phyloP scores from a whole-genome alignment of 2,113 vertebrate species.

The Apaloderma vittatum region DNA sequence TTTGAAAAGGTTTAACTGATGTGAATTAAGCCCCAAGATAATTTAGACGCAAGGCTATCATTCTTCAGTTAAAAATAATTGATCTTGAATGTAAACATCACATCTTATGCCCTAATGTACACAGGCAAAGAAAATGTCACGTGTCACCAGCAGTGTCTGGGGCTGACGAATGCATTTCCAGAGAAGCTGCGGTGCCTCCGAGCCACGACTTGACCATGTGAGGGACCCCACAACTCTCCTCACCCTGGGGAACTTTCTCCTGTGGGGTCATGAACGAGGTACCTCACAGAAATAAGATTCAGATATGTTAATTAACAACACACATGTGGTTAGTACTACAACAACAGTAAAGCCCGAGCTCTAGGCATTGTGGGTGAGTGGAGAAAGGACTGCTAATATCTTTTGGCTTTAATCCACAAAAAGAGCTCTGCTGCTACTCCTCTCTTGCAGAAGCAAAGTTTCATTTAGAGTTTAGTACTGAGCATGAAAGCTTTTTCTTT shows the following conservation, averaged over 20 bases:
- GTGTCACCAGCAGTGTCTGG: constrained; percentile 48
- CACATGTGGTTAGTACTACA: neutral
- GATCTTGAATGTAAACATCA: constrained; percentile 46
- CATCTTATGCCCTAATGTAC: neutral
- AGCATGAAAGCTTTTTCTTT: neutral
- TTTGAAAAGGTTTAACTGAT: constrained; percentile 70
- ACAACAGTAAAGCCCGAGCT: neutral
- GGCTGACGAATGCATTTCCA: neutral
- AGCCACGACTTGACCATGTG: accelerated
- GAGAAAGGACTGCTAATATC: neutral
- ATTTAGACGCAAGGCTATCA: constrained; percentile 31
- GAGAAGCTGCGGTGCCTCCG: neutral
- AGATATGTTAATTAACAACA: neutral
- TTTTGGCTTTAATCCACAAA: neutral
- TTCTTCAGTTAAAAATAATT: constrained; percentile 67
- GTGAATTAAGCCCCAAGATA: constrained; percentile 65
- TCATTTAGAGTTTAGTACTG: neutral
- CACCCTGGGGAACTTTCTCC: neutral
- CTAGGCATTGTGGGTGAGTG: neutral
- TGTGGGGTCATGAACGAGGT: neutral
- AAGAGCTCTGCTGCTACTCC: neutral
- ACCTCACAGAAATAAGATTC: neutral
- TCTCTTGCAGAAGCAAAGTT: neutral
- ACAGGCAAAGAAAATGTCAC: constrained; percentile 35
- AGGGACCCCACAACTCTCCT: neutral